Evolutionary conservation across 2,888 invertebrate genomes (phyloP).

Genomic region (Micropterix aruncella): DNA sequence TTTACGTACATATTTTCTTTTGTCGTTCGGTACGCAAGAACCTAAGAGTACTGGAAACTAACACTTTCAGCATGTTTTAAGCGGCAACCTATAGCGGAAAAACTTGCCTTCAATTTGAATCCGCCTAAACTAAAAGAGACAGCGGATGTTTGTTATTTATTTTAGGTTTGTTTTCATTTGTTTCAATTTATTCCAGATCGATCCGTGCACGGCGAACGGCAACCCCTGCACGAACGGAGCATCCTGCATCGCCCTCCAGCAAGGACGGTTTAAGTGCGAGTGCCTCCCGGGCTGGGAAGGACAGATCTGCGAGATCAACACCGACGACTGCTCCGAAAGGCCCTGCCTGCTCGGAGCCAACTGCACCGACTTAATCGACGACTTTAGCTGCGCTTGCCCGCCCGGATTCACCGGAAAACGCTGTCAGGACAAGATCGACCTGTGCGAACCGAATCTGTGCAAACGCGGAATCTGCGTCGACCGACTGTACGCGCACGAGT

Average conservation of each 20-base stretch:
- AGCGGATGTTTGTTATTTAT: too few relatives aligned
- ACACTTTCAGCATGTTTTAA: too few relatives aligned
- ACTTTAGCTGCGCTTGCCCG: slow-evolving; percentile 88
- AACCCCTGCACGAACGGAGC: slow-evolving; percentile 89
- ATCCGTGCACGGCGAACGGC: slow-evolving; percentile 79
- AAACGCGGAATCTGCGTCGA: slow-evolving; percentile 89
- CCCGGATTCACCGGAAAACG: slow-evolving; percentile 91
- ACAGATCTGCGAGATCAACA: slow-evolving; percentile 84
- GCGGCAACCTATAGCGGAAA: too few relatives aligned
- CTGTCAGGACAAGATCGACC: slow-evolving; percentile 88
- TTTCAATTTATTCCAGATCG: slow-evolving; percentile 42
- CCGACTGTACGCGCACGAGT: slow-evolving; percentile 71
- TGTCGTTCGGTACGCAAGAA: slow-evolving; percentile 2
- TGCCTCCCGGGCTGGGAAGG: slow-evolving; percentile 97
- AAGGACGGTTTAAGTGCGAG: slow-evolving; percentile 88
- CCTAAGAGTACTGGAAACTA: too few relatives aligned
- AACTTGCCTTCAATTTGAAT: too few relatives aligned
- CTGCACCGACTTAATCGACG: slow-evolving; percentile 88
- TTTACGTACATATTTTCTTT: slow-evolving; percentile 9
- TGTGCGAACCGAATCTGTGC: slow-evolving; percentile 84
- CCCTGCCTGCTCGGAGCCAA: slow-evolving; percentile 83
- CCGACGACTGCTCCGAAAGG: slow-evolving; percentile 84
- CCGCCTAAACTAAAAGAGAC: too few relatives aligned
- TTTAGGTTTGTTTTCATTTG: neutral
- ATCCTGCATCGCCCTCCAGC: slow-evolving; percentile 76